phyloP scores from a whole-genome alignment of 2,113 vertebrate species.

The Chionomys nivalis region DNA sequence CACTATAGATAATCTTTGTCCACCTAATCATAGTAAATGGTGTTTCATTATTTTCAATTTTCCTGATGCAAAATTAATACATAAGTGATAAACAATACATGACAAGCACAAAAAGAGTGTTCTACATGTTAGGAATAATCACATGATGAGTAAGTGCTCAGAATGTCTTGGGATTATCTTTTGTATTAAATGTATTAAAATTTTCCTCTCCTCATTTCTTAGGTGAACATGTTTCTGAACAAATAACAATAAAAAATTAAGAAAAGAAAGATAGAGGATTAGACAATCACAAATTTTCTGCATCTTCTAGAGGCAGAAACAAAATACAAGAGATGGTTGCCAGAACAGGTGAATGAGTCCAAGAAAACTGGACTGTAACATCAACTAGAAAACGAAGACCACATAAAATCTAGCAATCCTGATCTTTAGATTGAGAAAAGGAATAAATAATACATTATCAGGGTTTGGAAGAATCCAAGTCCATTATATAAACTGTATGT shows the following conservation, averaged over 20 bases:
- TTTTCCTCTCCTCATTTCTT: neutral
- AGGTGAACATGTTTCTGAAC: neutral
- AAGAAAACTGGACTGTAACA: neutral
- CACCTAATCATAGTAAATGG: neutral
- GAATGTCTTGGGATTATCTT: neutral
- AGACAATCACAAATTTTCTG: too few relatives aligned
- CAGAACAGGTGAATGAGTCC: too few relatives aligned
- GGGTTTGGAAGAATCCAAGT: neutral
- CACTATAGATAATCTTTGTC: neutral
- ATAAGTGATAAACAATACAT: constrained; percentile 35
- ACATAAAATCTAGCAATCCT: neutral
- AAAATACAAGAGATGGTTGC: neutral
- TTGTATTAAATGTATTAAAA: neutral
- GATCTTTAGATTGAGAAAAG: neutral
- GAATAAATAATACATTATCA: too few relatives aligned
- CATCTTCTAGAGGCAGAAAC: neutral
- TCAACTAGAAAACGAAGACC: neutral
- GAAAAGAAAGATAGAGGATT: neutral
- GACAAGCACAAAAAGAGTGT: neutral
- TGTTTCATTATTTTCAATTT: neutral
- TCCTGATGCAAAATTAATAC: neutral
- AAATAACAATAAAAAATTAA: neutral
- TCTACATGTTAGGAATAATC: neutral
- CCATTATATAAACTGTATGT: too few relatives aligned
- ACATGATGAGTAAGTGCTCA: neutral